A percentile compares a stretch with the other conserved stretches of the same genome.
phyloP scores from a whole-genome alignment of 2,888 invertebrate genomes.

The Sphinx pinastri region DNA sequence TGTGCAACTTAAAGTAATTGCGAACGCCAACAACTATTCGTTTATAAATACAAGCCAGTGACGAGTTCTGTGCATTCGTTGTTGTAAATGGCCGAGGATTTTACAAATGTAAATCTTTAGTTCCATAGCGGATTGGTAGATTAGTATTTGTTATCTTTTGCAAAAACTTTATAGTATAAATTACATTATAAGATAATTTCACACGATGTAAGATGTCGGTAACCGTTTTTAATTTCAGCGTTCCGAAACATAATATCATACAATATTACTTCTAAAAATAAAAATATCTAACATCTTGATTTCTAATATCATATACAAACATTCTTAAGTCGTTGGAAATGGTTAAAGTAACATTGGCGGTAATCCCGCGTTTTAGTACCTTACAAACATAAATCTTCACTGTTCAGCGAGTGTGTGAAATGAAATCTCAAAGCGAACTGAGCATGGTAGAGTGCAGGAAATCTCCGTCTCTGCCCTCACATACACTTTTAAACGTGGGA shows the following conservation, averaged over 20 bases:
- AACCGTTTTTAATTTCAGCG: no score
- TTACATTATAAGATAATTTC: no score
- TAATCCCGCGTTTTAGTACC: slow-evolving; percentile 18
- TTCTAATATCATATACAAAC: not conserved
- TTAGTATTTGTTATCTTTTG: no score
- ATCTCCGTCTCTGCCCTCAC: slow-evolving; percentile 28
- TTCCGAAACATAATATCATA: no score
- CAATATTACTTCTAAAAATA: not conserved
- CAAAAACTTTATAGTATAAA: no score
- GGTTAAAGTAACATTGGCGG: slow-evolving; percentile 4
- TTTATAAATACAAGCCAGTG: not conserved
- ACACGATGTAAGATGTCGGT: no score
- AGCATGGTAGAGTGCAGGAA: slow-evolving; percentile 32
- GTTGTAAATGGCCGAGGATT: no score
- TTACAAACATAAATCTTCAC: slow-evolving; percentile 39
- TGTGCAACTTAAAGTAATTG: slow-evolving; percentile 26
- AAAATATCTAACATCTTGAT: not conserved
- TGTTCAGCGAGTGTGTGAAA: slow-evolving; percentile 42
- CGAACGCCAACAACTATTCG: not conserved
- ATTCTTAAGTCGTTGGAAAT: not conserved
- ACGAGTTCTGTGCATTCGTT: no score
- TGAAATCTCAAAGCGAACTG: slow-evolving; percentile 41
- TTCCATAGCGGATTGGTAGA: no score
- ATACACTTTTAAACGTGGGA: slow-evolving; percentile 31
- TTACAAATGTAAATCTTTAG: no score